These are phyloP conservation scores for Glaucopsyche alexis DNA, from an alignment of 2,888 invertebrate species.

Conservation along the genomic window DNA sequence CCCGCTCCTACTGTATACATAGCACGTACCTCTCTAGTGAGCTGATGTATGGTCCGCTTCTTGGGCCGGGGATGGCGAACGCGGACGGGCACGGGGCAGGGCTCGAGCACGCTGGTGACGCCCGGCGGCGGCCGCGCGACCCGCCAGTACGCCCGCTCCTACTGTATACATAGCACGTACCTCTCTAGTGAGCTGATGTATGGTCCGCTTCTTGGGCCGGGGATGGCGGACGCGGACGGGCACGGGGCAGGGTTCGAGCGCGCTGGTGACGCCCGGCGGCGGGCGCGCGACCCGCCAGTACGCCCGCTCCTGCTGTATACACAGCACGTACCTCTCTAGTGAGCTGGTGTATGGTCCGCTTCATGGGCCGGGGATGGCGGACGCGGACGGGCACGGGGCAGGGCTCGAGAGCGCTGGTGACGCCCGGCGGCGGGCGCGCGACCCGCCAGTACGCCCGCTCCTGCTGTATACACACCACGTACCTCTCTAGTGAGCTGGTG, in stretches of 20 bases:
- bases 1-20: constrained; percentile 93
- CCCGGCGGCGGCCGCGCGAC: constrained; percentile 96
- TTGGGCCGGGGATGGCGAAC: constrained; percentile 84
- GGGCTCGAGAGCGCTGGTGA: constrained; percentile 90
- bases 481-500: constrained; percentile 91
- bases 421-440: constrained; percentile 95
- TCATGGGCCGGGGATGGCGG: constrained; percentile 84
- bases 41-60: constrained; percentile 87
- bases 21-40: constrained; percentile 86
- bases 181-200: constrained; percentile 89
- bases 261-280: constrained; percentile 92
- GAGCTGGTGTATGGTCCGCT: constrained; percentile 87
- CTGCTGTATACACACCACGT: constrained; percentile 68
- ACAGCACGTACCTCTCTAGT: constrained; percentile 84
- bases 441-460: constrained; percentile 99
- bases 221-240: constrained; percentile 86
- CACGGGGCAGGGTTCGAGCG: constrained; percentile 92
- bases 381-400: constrained; percentile 90
- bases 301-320: constrained; percentile 89
- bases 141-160: constrained; percentile 98
- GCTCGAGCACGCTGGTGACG: constrained; percentile 90
- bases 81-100: constrained; percentile 90
- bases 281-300: constrained; percentile 98
- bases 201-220: constrained; percentile 85
- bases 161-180: constrained; percentile 82